Evolutionary conservation across 2,888 invertebrate species (phyloP).

Genomic region (Ariolimax columbianus): DNA sequence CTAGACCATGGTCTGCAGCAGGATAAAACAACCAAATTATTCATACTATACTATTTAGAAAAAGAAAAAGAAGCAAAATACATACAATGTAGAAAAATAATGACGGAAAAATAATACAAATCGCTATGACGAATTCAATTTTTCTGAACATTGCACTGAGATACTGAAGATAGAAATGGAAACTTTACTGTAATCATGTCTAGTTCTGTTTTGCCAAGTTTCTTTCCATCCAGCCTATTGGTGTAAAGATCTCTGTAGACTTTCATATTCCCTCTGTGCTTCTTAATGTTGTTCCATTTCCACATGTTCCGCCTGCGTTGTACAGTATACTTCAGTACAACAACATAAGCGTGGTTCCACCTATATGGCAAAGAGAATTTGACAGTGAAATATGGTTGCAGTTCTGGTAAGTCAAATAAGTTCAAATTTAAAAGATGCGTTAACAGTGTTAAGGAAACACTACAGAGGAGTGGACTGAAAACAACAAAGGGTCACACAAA

Average conservation of each 20-base stretch:
- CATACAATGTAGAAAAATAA: no score
- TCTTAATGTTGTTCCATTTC: constrained; percentile 92
- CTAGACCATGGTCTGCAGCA: no score
- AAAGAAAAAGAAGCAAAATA: no score
- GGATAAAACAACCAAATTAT: no score
- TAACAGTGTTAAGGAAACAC: no score
- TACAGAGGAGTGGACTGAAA: no score
- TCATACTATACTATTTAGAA: no score
- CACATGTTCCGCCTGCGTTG: constrained; percentile 88
- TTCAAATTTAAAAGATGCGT: no score
- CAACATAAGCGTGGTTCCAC: constrained; percentile 95
- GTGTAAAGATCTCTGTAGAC: constrained; percentile 80
- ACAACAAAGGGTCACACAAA: no score
- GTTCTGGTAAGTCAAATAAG: no score
- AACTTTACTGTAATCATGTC: background rate
- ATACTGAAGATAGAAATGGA: background rate
- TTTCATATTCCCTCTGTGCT: constrained; percentile 86
- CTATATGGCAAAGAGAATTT: constrained; percentile 79
- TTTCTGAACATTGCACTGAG: background rate
- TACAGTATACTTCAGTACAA: constrained; percentile 90
- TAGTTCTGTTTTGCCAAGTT: constrained; percentile 57
- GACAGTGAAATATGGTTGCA: background rate
- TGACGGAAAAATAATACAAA: no score
- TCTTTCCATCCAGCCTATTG: constrained; percentile 78
- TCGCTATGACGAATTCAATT: no score